Base-by-base conservation (phyloP, 1,140 invertebrate genomes). In the Scylla paramamosain region DNA sequence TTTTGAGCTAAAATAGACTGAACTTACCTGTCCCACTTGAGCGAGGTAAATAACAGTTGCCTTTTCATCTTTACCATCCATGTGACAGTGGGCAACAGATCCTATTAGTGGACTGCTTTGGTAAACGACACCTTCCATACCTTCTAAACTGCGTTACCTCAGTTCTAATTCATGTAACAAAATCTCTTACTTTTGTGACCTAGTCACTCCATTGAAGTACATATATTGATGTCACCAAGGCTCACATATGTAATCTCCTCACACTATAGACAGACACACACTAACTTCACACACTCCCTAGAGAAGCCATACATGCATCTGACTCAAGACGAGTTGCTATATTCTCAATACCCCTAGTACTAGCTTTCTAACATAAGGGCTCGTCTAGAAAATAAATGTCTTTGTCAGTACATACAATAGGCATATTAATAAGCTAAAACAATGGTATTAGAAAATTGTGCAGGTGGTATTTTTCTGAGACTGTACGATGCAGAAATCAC, bases 91-190 rank as follows among this genome's bases (percentile, higher is more conserved):
- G 2, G 32, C 87, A 25, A 45, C 48, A n/a, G 87, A 28, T 14
- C 16, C 87, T 52, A 89, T 10, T 89, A 89, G 28, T 45, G 87
- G 87, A 45, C 31, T 89, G 87, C 48, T 89, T 46, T 45, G 87
- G 39, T n/a, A 45, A 46, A 89, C 28, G 8, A 46, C 48, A 45
- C 87, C 39, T 20, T 89, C 87, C 87, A 89, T 89, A 7, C 28
- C 39, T 25, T 46, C 10, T n/a, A 77, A 77, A n/a, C 6, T 7
- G 67, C n/a, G 67, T 77, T 77, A 0, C 25, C 8, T 77, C 67
- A n/a, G 67, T n/a, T 77, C 16, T 77, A 7, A n/a, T 77, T n/a
- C 20, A n/a, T 77, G 67, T 77, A 77, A 20, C n/a, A 77, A 7
- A 77, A n/a, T 77, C 1, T 77, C 20, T n/a, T 2, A 77, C 20